These are phyloP conservation scores for Zenarchopterus dispar DNA, from an alignment of 2,797 vertebrate species.

Conservation along the genomic window DNA sequence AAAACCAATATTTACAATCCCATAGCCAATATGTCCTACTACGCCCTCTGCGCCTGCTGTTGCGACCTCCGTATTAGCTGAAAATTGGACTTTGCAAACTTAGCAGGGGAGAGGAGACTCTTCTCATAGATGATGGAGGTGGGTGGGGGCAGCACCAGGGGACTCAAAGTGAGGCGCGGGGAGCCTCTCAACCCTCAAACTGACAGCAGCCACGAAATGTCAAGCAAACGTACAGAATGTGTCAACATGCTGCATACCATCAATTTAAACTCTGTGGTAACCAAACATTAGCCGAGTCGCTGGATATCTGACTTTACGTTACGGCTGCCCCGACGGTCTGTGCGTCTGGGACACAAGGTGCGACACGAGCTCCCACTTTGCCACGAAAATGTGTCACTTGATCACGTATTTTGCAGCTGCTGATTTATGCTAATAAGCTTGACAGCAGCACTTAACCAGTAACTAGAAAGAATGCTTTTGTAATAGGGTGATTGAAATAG, in stretches of 20 bases:
- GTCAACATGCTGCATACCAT: slow-evolving; percentile 17
- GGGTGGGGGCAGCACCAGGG: slow-evolving; percentile 49
- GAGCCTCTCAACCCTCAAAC: slow-evolving; percentile 36
- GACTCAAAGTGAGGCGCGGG: slow-evolving; percentile 58
- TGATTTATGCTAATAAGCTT: slow-evolving; percentile 64
- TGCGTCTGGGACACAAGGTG: slow-evolving; percentile 8
- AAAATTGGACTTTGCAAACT: slow-evolving; percentile 93
- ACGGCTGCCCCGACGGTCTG: neutral
- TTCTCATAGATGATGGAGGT: slow-evolving; percentile 58
- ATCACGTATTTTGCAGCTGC: slow-evolving; percentile 40
- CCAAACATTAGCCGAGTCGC: slow-evolving; percentile 10
- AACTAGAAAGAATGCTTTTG: slow-evolving; percentile 51
- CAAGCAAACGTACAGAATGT: slow-evolving; percentile 36
- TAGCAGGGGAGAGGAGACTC: slow-evolving; percentile 74
- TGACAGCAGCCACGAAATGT: slow-evolving; percentile 39
- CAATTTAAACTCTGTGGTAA: slow-evolving; percentile 20
- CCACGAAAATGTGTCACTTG: slow-evolving; percentile 28
- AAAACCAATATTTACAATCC: slow-evolving; percentile 97
- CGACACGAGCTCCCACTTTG: neutral
- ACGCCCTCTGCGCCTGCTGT: slow-evolving; percentile 93
- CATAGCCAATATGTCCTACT: slow-evolving; percentile 97
- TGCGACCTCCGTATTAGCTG: slow-evolving; percentile 94
- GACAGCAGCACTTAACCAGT: slow-evolving; percentile 29
- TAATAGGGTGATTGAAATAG: slow-evolving; percentile 72
- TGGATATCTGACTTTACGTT: slow-evolving; percentile 7